Percentiles rank a stretch among this genome's conserved stretches.
Evolutionary conservation across 2,113 vertebrate genomes (phyloP).

Genomic region (Dicentrarchus labrax): DNA sequence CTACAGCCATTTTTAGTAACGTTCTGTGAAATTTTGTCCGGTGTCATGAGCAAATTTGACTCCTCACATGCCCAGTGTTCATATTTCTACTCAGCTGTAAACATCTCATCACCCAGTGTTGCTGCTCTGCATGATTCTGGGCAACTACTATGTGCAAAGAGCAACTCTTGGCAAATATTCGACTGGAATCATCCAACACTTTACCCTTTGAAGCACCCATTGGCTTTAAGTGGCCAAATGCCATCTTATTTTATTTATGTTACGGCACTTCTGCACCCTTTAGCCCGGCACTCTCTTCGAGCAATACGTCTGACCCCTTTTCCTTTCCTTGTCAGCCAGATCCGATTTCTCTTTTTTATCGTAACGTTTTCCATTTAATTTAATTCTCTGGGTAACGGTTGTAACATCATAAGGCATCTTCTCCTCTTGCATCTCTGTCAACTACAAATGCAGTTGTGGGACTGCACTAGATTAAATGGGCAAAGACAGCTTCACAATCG

Average conservation of each 20-base stretch:
- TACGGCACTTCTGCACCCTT: slow-evolving; percentile 46
- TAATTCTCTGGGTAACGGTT: slow-evolving; percentile 67
- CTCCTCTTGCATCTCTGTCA: slow-evolving; percentile 65
- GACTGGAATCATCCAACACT: slow-evolving; percentile 54
- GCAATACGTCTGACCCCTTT: slow-evolving; percentile 43
- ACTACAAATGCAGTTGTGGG: slow-evolving; percentile 69
- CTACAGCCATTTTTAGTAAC: background rate
- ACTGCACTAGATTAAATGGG: slow-evolving; percentile 60
- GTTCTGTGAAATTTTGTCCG: slow-evolving; percentile 43
- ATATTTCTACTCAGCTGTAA: slow-evolving; percentile 56
- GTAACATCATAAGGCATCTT: slow-evolving; percentile 70
- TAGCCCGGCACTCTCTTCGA: slow-evolving; percentile 41
- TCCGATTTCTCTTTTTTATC: slow-evolving; percentile 43
- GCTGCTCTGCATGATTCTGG: slow-evolving; percentile 46
- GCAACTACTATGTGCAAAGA: slow-evolving; percentile 61
- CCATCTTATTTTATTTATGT: slow-evolving; percentile 69
- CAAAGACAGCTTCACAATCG: slow-evolving; percentile 73
- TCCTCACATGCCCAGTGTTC: slow-evolving; percentile 48
- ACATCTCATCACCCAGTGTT: slow-evolving; percentile 46
- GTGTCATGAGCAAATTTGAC: slow-evolving; percentile 70
- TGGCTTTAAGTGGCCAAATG: slow-evolving; percentile 67
- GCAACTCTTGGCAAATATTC: slow-evolving; percentile 61
- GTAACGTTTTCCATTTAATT: slow-evolving; percentile 56
- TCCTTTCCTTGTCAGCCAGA: slow-evolving; percentile 47
- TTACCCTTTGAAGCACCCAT: slow-evolving; percentile 59